Conservation (phyloP, 2,113 vertebrate genomes). For the Nettapus auritus region DNA sequence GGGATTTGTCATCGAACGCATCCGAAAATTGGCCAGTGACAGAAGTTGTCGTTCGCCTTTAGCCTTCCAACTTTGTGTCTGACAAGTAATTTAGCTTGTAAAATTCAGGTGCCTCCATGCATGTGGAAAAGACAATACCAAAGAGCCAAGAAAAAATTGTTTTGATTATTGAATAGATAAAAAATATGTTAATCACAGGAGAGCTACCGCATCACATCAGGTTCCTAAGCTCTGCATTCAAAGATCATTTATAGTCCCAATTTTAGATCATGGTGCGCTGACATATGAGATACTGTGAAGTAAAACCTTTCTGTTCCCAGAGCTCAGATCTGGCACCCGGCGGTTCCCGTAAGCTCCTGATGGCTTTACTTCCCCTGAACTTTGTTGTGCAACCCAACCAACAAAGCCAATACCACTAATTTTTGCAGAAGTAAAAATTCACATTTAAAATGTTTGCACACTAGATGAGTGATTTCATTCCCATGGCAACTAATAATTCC, state of each 20-base stretch:
- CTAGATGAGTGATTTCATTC: background rate
- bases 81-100: background rate
- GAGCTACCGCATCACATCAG: background rate
- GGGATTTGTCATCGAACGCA: background rate
- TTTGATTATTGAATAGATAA: background rate
- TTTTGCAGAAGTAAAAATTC: background rate
- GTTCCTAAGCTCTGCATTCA: background rate
- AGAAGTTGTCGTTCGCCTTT: background rate
- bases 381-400: background rate
- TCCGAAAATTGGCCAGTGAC: background rate
- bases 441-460: background rate
- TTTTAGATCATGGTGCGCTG: background rate
- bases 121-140: rapidly evolving
- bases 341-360: background rate
- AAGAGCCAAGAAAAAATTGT: background rate
- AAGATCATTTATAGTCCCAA: background rate
- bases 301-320: background rate
- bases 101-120: background rate
- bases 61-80: background rate
- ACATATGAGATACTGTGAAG: background rate
- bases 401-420: background rate
- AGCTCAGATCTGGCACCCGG: background rate
- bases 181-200: background rate
- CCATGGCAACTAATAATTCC: background rate
- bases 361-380: background rate